Base-by-base conservation (phyloP, 2,113 vertebrate genomes). In the Indri indri region DNA sequence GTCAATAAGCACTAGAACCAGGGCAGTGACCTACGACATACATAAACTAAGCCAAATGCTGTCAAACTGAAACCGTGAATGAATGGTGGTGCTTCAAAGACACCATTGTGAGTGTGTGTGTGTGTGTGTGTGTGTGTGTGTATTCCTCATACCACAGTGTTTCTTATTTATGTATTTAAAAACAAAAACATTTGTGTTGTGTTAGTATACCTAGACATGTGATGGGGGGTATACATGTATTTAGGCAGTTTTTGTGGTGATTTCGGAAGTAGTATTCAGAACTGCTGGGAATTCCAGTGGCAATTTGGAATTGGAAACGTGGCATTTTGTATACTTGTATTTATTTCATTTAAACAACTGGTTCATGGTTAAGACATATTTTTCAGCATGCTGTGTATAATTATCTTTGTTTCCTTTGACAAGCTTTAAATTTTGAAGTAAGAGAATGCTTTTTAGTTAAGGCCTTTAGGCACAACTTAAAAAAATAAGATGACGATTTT, bases 361-460 rank as follows among this genome's bases (percentile, higher is more conserved):
- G 97, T 96, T 94, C 93, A 65, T 92, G 92, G 93, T 92, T 98
- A 97, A 97, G 92, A 95, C 57, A 57, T 70, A 83, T 3, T 98
- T 97, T 97, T 97, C 90, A 90, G 93, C 79, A 92, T 0, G 1
- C 61, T 97, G 5, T 81, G 47, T 87, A 32, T 93, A 98, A 96
- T 98, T 98, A 96, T 66, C 16, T 96, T 97, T 96, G 79, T 97
- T 98, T 96, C 84, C 76, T 32, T 79, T 97, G 96, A 96, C 95
- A 97, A 97, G 13, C 80, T 98, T 97, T 97, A 98, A 96, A 97
- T 40, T 66, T 97, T 96, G 88, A 98, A 95, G 34, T 83, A 96
- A 97, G 87, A 94, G 97, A 96, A 97, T 97, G 59, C 32, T 97
- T 96, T 82, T 91, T 73, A 98, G 94, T 97, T 97, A 97, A 98